Conservation (phyloP, 2,113 vertebrate species). For the Hypocryptadius cinnamomeus region DNA sequence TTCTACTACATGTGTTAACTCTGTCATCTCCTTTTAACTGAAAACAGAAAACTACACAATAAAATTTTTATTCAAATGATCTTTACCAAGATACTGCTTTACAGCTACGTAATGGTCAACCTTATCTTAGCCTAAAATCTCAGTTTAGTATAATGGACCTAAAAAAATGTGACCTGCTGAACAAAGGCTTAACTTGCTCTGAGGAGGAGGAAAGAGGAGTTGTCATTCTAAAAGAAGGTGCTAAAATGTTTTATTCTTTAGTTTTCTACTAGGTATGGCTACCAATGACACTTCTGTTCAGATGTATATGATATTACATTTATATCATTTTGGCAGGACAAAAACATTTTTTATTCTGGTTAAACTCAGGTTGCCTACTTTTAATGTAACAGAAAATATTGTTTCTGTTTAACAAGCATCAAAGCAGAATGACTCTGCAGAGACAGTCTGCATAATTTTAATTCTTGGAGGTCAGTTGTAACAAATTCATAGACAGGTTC, state of each 20-base stretch:
- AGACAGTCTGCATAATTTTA: neutral
- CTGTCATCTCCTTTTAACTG: neutral
- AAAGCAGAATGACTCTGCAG: neutral
- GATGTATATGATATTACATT: neutral
- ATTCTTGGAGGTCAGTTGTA: neutral
- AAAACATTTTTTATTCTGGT: neutral
- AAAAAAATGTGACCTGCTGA: neutral
- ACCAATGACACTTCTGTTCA: neutral
- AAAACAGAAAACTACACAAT: neutral
- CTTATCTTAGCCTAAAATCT: neutral
- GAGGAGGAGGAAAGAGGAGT: neutral
- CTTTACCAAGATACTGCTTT: neutral
- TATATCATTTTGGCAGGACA: neutral
- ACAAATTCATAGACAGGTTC: neutral
- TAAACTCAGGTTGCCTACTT: neutral
- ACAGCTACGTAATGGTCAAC: accelerated
- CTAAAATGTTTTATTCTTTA: neutral
- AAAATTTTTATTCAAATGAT: neutral
- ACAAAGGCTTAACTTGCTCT: neutral
- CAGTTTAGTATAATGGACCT: neutral
- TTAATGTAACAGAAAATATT: neutral
- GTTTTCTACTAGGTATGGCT: neutral
- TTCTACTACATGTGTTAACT: neutral
- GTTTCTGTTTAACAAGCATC: neutral
- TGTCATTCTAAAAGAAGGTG: neutral